phyloP scores from a whole-genome alignment of 2,113 vertebrate species.

The Hypanus sabinus region DNA sequence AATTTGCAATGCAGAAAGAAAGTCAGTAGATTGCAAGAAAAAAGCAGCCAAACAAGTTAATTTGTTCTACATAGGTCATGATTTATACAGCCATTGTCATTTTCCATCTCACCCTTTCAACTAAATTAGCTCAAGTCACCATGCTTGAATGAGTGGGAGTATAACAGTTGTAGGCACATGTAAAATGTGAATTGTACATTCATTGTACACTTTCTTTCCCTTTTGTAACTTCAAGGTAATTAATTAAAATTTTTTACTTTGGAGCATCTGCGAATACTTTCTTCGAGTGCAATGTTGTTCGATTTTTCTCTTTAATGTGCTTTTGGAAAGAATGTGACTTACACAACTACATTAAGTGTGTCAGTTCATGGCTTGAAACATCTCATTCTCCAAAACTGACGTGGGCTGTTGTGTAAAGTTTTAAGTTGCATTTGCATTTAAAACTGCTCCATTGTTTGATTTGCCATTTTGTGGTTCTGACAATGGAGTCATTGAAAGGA shows the following conservation, averaged over 20 bases:
- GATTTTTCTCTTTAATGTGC: background rate
- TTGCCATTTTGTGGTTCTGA: background rate
- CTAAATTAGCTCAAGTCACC: no score
- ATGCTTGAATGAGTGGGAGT: background rate
- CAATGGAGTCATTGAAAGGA: background rate
- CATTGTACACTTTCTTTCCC: background rate
- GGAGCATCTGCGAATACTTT: background rate
- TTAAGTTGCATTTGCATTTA: background rate
- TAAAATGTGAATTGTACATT: background rate
- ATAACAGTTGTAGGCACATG: background rate
- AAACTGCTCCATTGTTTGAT: background rate
- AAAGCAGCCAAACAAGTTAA: background rate
- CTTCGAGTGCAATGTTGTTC: background rate
- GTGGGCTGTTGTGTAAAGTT: background rate
- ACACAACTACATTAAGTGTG: no score
- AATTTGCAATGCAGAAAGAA: no score
- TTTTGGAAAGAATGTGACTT: conserved; percentile 1
- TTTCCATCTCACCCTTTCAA: background rate
- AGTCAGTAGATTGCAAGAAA: background rate
- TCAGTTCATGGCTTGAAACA: background rate
- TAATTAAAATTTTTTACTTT: background rate
- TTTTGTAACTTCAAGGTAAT: background rate
- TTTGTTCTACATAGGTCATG: background rate
- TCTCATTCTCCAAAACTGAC: background rate
- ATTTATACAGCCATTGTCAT: background rate